Evolutionary conservation across 1,140 invertebrate species (phyloP), one percentile per base, ranked within the genome.

Genomic region (Rhagoletis zephyria): DNA sequence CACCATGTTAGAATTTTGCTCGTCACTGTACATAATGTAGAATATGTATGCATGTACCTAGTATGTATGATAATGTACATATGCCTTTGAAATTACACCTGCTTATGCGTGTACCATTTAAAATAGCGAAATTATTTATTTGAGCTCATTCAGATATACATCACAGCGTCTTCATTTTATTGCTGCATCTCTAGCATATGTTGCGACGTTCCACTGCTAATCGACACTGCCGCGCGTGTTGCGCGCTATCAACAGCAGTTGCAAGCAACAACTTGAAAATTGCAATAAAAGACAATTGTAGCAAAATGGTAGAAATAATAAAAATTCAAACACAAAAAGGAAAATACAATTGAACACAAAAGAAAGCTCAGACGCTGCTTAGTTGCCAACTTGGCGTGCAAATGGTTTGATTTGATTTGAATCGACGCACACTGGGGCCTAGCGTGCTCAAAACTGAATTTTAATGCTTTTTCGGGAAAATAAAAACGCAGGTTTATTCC

Each of bases 41-140:
- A 30, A 30, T 30, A 56, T 56, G 51, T 56, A 56, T 56, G 51
- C 51, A 56, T 5, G 51, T 10, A 30, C 30, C 30, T 30, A 30
- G 30, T 30, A 30, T 30, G 30, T 30, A 30, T 30, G 30, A 30
- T 30, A 30, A 30, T 30, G 30, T 30, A 30, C 30, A 30, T 30
- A 56, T 63, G 61, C 4, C 10, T 63, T 63, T 16, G 4, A 0
- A 63, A 63, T 14, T 16, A 12, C 61, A 63, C 12, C 61, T 63
- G 61, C 7, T 4, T 63, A n/a, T 63, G 61, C 4, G 16, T 63
- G 16, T 63, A 63, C 59, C 6, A 60, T 56, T 56, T 63, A 63
- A 63, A 63, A 63, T 63, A 63, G 61, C 61, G 61, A 63, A 63
- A 63, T 63, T 63, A 63, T 60, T 60, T 40, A 67, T 74, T 74